Percentiles rank a stretch among this genome's conserved stretches.
Conservation (phyloP, 2,888 invertebrate genomes). For the Caenorhabditis wallacei region DNA sequence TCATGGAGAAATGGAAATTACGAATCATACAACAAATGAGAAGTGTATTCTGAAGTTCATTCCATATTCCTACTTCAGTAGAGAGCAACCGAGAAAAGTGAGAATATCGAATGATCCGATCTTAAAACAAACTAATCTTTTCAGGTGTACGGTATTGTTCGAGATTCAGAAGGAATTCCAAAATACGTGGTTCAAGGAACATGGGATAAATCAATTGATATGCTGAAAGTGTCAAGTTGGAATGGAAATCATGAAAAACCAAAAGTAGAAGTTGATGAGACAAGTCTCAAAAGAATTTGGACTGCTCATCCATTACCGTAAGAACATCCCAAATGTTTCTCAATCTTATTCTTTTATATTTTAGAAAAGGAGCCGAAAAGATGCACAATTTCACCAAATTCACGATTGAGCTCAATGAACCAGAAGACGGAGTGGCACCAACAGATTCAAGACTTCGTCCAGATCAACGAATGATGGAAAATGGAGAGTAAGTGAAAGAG, state of each 20-base stretch:
- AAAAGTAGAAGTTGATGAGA: conserved; percentile 92
- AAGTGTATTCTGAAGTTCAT: conserved; percentile 97
- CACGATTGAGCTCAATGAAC: conserved; percentile 97
- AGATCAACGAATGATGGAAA: conserved; percentile 98
- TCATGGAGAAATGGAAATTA: conserved; percentile 98
- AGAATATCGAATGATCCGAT: neutral
- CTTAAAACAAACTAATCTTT: neutral
- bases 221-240: conserved; percentile 85
- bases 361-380: conserved; percentile 87
- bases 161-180: conserved; percentile 86
- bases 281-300: conserved; percentile 90
- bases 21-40: conserved; percentile 91
- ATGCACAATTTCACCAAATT: conserved; percentile 96
- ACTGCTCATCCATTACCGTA: conserved; percentile 88
- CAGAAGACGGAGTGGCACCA: conserved; percentile 93
- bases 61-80: conserved; percentile 98
- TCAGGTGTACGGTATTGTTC: conserved; percentile 88
- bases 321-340: conserved; percentile 11
- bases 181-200: conserved; percentile 90
- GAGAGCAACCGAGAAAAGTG: conserved; percentile 94
- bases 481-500: conserved; percentile 84
- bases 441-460: conserved; percentile 95
- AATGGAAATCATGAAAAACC: conserved; percentile 85
- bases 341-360: conserved; percentile 59
- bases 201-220: conserved; percentile 93